Conservation (phyloP, 1,140 invertebrate genomes). For the Pseudobourletiella spinata region DNA sequence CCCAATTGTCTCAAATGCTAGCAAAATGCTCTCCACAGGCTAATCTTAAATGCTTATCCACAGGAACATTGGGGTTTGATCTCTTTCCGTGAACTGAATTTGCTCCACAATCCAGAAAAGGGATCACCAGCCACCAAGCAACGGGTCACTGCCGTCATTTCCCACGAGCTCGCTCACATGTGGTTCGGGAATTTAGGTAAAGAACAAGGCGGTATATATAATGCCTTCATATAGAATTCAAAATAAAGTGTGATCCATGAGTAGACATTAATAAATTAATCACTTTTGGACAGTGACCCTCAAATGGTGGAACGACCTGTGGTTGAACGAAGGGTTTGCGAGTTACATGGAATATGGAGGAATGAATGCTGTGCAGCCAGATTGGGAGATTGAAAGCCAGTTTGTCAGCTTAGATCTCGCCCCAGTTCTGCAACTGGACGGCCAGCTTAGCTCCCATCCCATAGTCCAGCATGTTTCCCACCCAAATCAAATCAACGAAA, state of each 20-base stretch:
- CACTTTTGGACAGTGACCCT: constrained; percentile 71
- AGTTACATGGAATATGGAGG: constrained; percentile 76
- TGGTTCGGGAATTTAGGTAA: constrained; percentile 80
- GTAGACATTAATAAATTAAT: too few relatives aligned
- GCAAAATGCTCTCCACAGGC: too few relatives aligned
- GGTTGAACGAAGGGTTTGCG: constrained; percentile 85
- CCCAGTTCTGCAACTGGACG: constrained; percentile 63
- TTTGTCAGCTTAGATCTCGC: constrained; percentile 66
- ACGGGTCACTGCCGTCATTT: constrained; percentile 60
- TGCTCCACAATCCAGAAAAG: constrained; percentile 59
- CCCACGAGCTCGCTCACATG: constrained; percentile 87
- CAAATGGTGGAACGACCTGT: constrained; percentile 87
- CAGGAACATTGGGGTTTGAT: constrained; percentile 54
- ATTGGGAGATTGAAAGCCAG: constrained; percentile 74
- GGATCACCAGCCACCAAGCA: constrained; percentile 67
- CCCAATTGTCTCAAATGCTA: constrained; percentile 44
- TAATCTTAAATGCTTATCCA: too few relatives aligned
- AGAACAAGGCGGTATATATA: constrained; percentile 8
- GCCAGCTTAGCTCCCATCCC: constrained; percentile 64
- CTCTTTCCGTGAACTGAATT: constrained; percentile 69
- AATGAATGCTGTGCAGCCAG: constrained; percentile 56
- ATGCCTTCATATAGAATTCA: too few relatives aligned
- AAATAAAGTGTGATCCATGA: too few relatives aligned
- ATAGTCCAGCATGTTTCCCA: constrained; percentile 72
- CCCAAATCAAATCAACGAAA: constrained; percentile 81